Base-by-base conservation (phyloP, 2,797 vertebrate species). In the Arrhamphus sclerolepis region DNA sequence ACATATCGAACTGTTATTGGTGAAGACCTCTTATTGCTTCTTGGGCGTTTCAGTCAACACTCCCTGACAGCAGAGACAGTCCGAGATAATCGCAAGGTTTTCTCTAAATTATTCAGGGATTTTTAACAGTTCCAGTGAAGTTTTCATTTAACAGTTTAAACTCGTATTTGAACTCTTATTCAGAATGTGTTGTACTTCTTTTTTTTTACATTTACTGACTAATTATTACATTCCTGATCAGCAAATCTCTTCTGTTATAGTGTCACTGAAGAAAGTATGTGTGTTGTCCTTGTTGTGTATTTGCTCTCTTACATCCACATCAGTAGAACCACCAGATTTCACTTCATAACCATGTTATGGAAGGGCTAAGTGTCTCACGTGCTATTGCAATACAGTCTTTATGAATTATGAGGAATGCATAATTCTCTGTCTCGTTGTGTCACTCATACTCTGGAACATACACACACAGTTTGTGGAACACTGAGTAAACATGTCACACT, bases 401-500 rank as follows among this genome's bases (percentile, higher is more conserved):
- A 11, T 39, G 11, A 22, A 24, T 67, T 21, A 49, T 50, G 16
- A 49, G 46, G 21, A 62, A 43, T 48, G 31, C 57, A 59, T 48
- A 14, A 52, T 70, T 57, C 4, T 54, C 14, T 41, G 19, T 53
- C 24, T 64, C 2, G 26, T 28, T 44, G 17, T 74, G 52, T 60
- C 42, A 28, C 53, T 59, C 49, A 24, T 18, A 10, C 53, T 50
- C 53, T 64, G 40, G 42, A 56, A 65, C 47, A 26, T 51, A 58
- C 22, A 50, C 22, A 50, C 68, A 61, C 56, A 65, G 55, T 83
- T 75, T 71, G 57, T 64, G 70, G 55, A 66, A 73, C 69, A 80
- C 55, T 46, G 63, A 63, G 28, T 63, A 77, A 84, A 75, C 75
- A 78, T 56, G 65, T 74, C 80, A 77, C 53, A 49, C 72, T 70